A percentile compares a stretch with the other conserved stretches of the same genome.
Conservation (phyloP, 2,888 invertebrate genomes). For the Gortyna flavago region DNA sequence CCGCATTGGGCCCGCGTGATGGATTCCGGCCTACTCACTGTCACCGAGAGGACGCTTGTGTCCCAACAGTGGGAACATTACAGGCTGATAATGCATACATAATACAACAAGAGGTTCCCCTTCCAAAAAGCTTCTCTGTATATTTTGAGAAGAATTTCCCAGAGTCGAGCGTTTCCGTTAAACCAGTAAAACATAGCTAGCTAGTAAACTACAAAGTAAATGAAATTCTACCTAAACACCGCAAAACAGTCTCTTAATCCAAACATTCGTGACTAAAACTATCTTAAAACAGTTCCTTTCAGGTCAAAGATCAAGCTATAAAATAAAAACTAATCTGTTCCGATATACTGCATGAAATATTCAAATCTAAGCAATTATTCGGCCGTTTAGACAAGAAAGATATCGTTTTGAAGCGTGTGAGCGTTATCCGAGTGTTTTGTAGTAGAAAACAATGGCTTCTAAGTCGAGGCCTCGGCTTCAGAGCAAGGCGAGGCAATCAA, state of each 20-base stretch:
- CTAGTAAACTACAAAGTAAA: constrained; percentile 18
- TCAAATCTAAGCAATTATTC: constrained; percentile 55
- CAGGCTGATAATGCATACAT: not conserved
- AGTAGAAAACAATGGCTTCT: constrained; percentile 64
- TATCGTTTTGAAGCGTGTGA: constrained; percentile 50
- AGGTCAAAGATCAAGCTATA: constrained; percentile 49
- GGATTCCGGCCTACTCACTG: no score
- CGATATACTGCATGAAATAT: constrained; percentile 46
- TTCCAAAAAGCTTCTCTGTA: not conserved
- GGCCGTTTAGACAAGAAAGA: constrained; percentile 32
- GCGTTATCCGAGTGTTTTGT: constrained; percentile 46
- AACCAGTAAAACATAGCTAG: constrained; percentile 7
- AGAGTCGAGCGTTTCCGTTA: constrained; percentile 2
- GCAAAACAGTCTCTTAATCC: constrained; percentile 12
- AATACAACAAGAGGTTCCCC: not conserved
- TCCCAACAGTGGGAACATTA: no score
- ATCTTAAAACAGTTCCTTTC: constrained; percentile 23
- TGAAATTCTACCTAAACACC: constrained; percentile 19
- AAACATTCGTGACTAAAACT: constrained; percentile 44
- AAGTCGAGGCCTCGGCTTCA: constrained; percentile 51
- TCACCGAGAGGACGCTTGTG: no score
- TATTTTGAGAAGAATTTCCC: not conserved
- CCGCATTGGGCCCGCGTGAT: no score
- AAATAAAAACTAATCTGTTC: constrained; percentile 37
- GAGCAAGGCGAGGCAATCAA: constrained; percentile 67